phyloP scores from a whole-genome alignment of 2,797 vertebrate species.

The Eutrigla gurnardus region DNA sequence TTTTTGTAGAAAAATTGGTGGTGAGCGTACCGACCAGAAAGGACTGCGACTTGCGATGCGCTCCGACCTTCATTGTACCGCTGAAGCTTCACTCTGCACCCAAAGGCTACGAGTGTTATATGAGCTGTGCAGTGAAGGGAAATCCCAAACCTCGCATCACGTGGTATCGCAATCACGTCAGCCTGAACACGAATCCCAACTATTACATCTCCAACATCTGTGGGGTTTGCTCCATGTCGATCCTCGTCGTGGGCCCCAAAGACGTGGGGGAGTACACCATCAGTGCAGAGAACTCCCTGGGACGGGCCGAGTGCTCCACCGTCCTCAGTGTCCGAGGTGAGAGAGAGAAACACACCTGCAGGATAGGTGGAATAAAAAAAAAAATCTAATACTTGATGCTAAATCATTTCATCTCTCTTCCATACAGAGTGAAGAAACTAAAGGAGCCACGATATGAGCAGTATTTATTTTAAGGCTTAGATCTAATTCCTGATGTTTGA shows the following conservation, averaged over 20 bases:
- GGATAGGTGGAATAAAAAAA: background rate
- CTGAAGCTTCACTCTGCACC: conserved; percentile 88
- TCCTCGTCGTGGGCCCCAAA: conserved; percentile 80
- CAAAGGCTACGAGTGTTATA: conserved; percentile 86
- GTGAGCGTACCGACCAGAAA: conserved; percentile 71
- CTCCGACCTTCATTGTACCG: conserved; percentile 85
- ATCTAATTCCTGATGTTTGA: background rate
- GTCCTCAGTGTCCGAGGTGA: conserved; percentile 87
- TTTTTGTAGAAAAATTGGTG: conserved; percentile 77
- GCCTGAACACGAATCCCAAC: conserved; percentile 82
- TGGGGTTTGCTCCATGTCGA: conserved; percentile 89
- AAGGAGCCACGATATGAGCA: background rate
- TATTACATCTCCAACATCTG: conserved; percentile 86
- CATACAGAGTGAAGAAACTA: conserved; percentile 67
- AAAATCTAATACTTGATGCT: background rate
- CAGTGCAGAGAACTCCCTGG: conserved; percentile 84
- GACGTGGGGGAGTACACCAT: conserved; percentile 86
- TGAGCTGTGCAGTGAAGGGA: conserved; percentile 92
- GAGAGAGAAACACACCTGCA: conserved; percentile 22
- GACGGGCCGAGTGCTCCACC: conserved; percentile 84
- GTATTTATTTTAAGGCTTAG: background rate
- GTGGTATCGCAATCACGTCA: conserved; percentile 87
- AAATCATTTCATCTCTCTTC: conserved; percentile 14
- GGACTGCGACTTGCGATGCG: conserved; percentile 77
- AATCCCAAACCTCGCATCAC: conserved; percentile 85